These are phyloP conservation scores for Drosophila virilis DNA, from an alignment of 1,140 invertebrate genomes.

Conservation along the genomic window DNA sequence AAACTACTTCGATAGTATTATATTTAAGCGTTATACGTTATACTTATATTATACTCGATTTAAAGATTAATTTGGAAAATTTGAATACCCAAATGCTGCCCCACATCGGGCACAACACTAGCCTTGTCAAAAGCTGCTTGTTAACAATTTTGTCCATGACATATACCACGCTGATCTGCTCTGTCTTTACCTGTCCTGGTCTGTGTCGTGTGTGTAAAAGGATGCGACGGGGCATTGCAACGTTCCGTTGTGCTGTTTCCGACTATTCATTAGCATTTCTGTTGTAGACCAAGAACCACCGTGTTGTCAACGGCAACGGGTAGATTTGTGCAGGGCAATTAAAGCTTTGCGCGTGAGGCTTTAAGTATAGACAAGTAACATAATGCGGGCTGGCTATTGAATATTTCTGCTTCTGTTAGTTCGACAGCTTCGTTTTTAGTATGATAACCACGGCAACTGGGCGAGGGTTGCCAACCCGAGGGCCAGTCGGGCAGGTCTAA, in stretches of 20 bases:
- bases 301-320: too few relatives aligned
- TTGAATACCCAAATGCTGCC: slow-evolving; percentile 19
- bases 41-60: slow-evolving; percentile 2
- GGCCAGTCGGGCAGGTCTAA: neutral
- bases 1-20: neutral
- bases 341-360: slow-evolving; percentile 30
- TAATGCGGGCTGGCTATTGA: slow-evolving; percentile 3
- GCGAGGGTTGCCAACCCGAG: slow-evolving; percentile 2
- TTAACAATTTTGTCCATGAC: slow-evolving; percentile 67
- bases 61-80: slow-evolving; percentile 11
- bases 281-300: slow-evolving; percentile 14
- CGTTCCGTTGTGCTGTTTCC: slow-evolving; percentile 48
- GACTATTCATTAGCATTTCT: slow-evolving; percentile 70
- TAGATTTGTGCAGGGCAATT: slow-evolving; percentile 17
- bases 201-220: slow-evolving; percentile 31
- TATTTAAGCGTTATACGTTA: neutral
- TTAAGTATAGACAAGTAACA: slow-evolving; percentile 7
- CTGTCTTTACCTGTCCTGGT: slow-evolving; percentile 15
- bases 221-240: slow-evolving; percentile 55
- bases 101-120: slow-evolving; percentile 25
- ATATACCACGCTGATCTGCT: slow-evolving; percentile 6
- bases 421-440: slow-evolving; percentile 21
- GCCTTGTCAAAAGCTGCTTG: slow-evolving; percentile 66
- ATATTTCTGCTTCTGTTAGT: neutral
- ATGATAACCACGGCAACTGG: slow-evolving; percentile 5